Evolutionary conservation across 2,888 invertebrate genomes (phyloP).

Genomic region (Drepanosiphum platanoidis): DNA sequence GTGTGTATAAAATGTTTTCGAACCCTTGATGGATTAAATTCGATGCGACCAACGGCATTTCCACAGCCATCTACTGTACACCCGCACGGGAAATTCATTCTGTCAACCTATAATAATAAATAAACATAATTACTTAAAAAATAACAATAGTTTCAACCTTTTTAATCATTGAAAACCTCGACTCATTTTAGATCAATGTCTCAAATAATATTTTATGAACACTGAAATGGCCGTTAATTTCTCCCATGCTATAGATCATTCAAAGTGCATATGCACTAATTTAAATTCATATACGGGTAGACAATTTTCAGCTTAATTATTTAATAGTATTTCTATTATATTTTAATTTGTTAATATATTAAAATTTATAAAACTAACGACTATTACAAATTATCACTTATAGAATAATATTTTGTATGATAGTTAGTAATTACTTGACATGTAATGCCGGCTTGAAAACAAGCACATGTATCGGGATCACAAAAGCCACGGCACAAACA

Average conservation of each 20-base stretch:
- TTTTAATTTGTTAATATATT: not conserved
- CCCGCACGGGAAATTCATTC: slow-evolving; percentile 95
- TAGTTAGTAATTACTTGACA: slow-evolving; percentile 77
- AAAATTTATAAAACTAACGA: not conserved
- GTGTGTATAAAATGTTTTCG: slow-evolving; percentile 97
- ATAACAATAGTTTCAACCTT: not conserved
- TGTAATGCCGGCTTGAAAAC: slow-evolving; percentile 94
- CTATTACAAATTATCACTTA: not conserved
- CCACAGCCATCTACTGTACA: slow-evolving; percentile 94
- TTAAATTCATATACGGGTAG: slow-evolving; percentile 18
- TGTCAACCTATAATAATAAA: slow-evolving; percentile 76
- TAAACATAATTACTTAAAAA: not conserved
- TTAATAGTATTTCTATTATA: not conserved
- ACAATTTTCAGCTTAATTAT: not conserved
- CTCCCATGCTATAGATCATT: slow-evolving; percentile 11
- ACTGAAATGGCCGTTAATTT: not conserved
- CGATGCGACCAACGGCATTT: slow-evolving; percentile 91
- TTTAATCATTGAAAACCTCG: not conserved
- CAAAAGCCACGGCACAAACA: slow-evolving; percentile 93
- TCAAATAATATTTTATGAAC: too few species aligned
- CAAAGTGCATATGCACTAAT: not conserved
- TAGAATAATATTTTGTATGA: not conserved
- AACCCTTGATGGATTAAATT: slow-evolving; percentile 95
- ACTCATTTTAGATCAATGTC: not conserved
- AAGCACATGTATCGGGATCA: slow-evolving; percentile 94